Evolutionary conservation across 2,888 invertebrate genomes (phyloP), one percentile per base, ranked within the genome.

Genomic region (Anthophora plumipes): DNA sequence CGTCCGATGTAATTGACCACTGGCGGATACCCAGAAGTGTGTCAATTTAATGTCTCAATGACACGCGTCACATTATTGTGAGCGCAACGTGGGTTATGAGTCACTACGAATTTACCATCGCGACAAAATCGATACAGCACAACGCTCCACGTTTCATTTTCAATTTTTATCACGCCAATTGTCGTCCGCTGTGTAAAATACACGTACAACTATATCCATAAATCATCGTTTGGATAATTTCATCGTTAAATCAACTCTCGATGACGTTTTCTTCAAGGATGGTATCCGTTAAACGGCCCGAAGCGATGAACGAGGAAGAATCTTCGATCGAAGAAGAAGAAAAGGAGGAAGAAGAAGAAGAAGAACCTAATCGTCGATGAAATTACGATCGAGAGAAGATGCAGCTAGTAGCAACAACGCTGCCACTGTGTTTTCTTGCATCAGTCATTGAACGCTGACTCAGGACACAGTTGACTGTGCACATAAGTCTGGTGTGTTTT

Each of bases 1-100:
- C 85, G 89, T 89, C 86, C 80, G 77, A 84, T 87, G 82, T 89
- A 87, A 89, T 89, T 83, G 89, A 84, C 81, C 84, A 75, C 55
- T 71, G 76, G 55, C 72, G 55, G 64, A 69, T 80, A 77, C 57
- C 60, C 72, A 67, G 72, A 72, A 79, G 75, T 71, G 60, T 82
- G 83, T 79, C 76, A 74, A 84, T 84, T 85, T 74, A 79, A 73
- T 61, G 73, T 81, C 59, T 60, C 70, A 64, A 60, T 68, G 78
- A 71, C 79, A 77, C 73, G 75, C 76, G 84, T 70, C 76, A 70
- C 67, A 77, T 71, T 73, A 64, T 83, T 77, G 43, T 66, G 78
- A 55, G 14, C 57, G 37, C 46, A n/a, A 43, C 39, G 50, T 25
- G 43, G 57, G 39, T 25, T 31, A 31, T 75, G 75, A 80, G 80